Conservation (phyloP, 1,140 invertebrate species). For the Matsumurasca onukii region DNA sequence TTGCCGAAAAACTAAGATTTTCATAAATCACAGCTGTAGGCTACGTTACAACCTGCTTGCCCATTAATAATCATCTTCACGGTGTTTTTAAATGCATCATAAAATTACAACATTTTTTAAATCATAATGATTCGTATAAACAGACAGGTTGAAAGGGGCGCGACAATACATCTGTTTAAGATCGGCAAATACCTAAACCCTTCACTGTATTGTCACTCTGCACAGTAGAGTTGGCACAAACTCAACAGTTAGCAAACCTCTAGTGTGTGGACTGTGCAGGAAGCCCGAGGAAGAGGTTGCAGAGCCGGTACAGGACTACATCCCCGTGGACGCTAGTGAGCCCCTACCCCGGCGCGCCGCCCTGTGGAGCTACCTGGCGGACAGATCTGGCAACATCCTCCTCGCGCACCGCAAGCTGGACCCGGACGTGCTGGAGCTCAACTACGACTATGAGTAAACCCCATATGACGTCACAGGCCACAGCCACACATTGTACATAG, state of each 20-base stretch:
- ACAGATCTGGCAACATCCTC: neutral
- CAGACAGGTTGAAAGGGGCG: neutral
- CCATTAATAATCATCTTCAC: too few relatives aligned
- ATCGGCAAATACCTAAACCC: neutral
- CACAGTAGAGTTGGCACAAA: neutral
- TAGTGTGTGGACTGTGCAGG: neutral
- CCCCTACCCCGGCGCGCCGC: neutral
- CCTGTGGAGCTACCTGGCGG: neutral
- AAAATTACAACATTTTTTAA: neutral
- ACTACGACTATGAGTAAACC: constrained; percentile 14
- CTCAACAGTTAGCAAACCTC: neutral
- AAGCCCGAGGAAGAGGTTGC: neutral
- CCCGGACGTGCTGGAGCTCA: neutral
- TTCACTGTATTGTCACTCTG: neutral
- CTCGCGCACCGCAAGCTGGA: constrained; percentile 7
- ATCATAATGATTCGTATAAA: neutral
- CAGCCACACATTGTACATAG: too few relatives aligned
- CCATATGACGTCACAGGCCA: too few relatives aligned
- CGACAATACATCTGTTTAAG: neutral
- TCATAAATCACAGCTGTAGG: too few relatives aligned
- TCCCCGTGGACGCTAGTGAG: neutral
- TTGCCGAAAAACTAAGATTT: too few relatives aligned
- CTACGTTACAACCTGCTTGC: too few relatives aligned
- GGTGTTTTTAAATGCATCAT: neutral
- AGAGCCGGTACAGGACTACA: neutral